These are phyloP conservation scores for Orthosia cruda DNA, from an alignment of 2,888 invertebrate genomes.

Conservation along the genomic window DNA sequence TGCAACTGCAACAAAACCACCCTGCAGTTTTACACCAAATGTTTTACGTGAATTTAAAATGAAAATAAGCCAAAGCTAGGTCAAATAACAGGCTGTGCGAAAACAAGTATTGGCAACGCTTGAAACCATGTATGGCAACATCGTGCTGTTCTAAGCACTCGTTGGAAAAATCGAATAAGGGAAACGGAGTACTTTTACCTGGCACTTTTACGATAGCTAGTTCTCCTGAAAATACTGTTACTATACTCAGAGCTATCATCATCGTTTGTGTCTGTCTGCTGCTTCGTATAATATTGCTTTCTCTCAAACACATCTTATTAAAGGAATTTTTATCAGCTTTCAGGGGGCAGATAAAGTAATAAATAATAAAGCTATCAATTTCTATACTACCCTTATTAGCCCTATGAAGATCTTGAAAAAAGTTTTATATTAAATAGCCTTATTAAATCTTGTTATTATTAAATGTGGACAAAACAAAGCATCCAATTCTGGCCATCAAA, in stretches of 20 bases:
- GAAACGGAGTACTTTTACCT: conserved; percentile 21
- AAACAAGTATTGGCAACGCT: conserved; percentile 56
- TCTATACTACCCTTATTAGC: background rate
- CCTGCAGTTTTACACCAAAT: background rate
- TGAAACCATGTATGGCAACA: conserved; percentile 47
- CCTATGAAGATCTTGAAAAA: background rate
- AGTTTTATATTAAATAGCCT: background rate
- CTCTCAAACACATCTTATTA: background rate
- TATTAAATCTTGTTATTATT: background rate
- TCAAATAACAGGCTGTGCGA: conserved; percentile 51
- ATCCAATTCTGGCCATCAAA: background rate
- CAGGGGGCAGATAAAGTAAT: background rate
- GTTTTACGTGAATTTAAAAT: conserved; percentile 17
- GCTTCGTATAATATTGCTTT: background rate
- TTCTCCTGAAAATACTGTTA: conserved; percentile 36
- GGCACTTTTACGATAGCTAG: conserved; percentile 8
- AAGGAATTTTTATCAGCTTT: background rate
- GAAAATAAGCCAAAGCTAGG: conserved; percentile 49
- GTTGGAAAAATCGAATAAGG: conserved; percentile 60
- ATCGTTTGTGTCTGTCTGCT: background rate
- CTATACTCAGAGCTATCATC: background rate
- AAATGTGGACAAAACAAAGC: background rate
- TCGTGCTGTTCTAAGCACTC: conserved; percentile 46
- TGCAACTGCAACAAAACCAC: background rate
- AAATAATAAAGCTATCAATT: background rate